phyloP scores from a whole-genome alignment of 2,113 vertebrate species.

The Oxygymnocypris stewartii region DNA sequence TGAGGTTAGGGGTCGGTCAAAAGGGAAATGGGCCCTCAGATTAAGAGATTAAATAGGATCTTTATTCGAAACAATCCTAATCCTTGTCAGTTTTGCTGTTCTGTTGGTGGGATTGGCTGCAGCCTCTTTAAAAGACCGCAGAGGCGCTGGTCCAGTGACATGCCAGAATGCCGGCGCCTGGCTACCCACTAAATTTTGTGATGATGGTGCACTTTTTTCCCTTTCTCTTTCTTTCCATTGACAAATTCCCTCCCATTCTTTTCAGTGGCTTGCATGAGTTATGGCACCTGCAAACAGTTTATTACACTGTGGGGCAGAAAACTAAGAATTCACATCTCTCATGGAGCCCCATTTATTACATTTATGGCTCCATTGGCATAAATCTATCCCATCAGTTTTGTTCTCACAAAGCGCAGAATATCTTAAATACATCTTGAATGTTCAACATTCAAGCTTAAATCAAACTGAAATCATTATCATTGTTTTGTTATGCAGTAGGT shows the following conservation, averaged over 20 bases:
- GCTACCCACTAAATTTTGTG: constrained; percentile 35
- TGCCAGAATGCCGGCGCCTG: constrained; percentile 36
- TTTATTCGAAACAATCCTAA: constrained; percentile 49
- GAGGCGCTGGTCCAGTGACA: constrained; percentile 1
- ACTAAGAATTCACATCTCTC: not conserved
- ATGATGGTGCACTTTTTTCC: constrained; percentile 35
- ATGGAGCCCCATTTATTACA: constrained; percentile 14
- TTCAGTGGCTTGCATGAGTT: constrained; percentile 10
- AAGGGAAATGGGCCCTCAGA: not conserved
- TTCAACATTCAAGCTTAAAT: not conserved
- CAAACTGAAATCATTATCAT: not conserved
- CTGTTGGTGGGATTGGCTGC: constrained; percentile 20
- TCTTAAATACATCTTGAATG: not conserved
- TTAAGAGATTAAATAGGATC: constrained; percentile 56
- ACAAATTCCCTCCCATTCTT: constrained; percentile 20
- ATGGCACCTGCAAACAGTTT: constrained; percentile 29
- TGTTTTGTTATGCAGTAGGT: not conserved
- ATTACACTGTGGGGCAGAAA: constrained; percentile 18
- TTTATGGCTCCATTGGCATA: constrained; percentile 28
- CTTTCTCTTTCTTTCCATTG: constrained; percentile 3
- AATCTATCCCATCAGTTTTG: not conserved
- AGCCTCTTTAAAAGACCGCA: constrained; percentile 8
- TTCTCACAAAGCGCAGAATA: not conserved
- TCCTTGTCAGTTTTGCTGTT: constrained; percentile 46
- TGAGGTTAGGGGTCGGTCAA: not conserved